phyloP scores from a whole-genome alignment of 2,113 vertebrate genomes.

The Ardeotis arabs region DNA sequence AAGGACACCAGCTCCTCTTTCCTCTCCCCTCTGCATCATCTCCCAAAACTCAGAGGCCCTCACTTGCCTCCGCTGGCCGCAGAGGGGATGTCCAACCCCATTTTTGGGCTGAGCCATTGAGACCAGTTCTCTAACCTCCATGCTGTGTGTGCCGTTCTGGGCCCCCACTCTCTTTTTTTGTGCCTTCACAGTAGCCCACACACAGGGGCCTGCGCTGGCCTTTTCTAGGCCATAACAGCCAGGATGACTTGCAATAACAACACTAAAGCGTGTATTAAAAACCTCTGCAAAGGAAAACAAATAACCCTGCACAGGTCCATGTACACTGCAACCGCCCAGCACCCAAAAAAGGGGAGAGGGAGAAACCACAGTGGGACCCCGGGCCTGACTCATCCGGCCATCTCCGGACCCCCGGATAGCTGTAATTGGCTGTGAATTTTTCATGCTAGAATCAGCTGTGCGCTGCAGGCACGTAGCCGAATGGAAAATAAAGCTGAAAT shows the following conservation, averaged over 20 bases:
- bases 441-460: constrained; percentile 29
- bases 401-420: neutral
- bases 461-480: neutral
- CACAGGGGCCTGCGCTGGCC: neutral
- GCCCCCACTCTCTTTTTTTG: neutral
- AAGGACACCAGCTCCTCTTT: neutral
- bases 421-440: neutral
- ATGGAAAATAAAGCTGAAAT: constrained; percentile 53
- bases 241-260: neutral
- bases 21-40: neutral
- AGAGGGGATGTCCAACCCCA: neutral
- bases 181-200: neutral
- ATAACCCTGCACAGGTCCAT: too few relatives aligned
- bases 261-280: fast-evolving
- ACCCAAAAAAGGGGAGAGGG: too few relatives aligned
- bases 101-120: neutral
- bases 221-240: fast-evolving
- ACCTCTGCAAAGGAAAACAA: too few relatives aligned
- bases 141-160: fast-evolving
- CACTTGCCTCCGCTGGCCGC: neutral
- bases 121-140: neutral
- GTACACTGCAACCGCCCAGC: too few relatives aligned
- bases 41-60: neutral
- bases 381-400: too few relatives aligned
- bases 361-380: fast-evolving